Evolutionary conservation across 2,888 invertebrate species (phyloP), one percentile per base, ranked within the genome.

Genomic region (Hermaeophaga mercurialis): DNA sequence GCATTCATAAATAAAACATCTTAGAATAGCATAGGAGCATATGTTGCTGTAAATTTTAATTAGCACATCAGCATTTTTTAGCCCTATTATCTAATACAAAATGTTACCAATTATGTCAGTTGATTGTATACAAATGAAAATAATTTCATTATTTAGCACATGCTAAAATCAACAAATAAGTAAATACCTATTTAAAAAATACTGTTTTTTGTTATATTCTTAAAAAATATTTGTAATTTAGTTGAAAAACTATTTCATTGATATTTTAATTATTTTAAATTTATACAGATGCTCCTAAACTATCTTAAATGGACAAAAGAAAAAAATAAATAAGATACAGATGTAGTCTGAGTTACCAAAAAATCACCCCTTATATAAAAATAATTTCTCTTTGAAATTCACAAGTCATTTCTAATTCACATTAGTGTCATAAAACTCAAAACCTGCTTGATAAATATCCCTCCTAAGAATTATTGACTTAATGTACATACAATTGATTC

Each of bases 341-440:
- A 34, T 14, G 15, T 48, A 28, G 6, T 12, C 18, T 19, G 28
- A 12, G 9, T 28, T 54, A 34, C 31, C 31, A 15, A 11, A 44
- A 54, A 58, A 34, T 55, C 43, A 56, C 58, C 57, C 59, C 57
- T 49, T 43, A 55, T 62, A 62, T 54, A 60, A 62, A 62, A 62
- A 62, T 62, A 62, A 60, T 46, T 56, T 60, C 56, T 58, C 39
- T 48, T 48, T 57, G 52, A 48, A 55, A 52, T 46, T 45, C 39
- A n/a, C n/a, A n/a, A n/a, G n/a, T 56, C 54, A 28, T 48, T 55
- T 55, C 48, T 44, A 54, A 56, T 59, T 44, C 7, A 41, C 22
- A 41, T 3, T 11, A 12, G 11, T 24, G 14, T 22, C 22, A 24
- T 11, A 43, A 22, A 43, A 43, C 24, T 14, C 11, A 24, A 47